These are phyloP conservation scores for Microtus pennsylvanicus DNA, from an alignment of 2,113 vertebrate genomes.

Conservation along the genomic window DNA sequence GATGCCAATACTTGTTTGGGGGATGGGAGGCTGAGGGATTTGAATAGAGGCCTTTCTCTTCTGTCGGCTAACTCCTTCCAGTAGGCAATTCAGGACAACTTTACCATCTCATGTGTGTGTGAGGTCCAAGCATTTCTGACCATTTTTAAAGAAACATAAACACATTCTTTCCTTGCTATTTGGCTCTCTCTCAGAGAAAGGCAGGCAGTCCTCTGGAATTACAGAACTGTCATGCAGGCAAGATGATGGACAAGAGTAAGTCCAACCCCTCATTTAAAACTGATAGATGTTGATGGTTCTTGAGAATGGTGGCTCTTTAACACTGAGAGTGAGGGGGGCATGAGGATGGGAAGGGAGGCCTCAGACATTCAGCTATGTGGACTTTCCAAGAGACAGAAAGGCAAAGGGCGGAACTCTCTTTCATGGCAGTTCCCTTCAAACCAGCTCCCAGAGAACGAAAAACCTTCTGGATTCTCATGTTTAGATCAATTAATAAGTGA, in stretches of 20 bases:
- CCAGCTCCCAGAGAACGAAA: neutral
- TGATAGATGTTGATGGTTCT: neutral
- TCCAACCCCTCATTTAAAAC: conserved; percentile 23
- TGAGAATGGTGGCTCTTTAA: neutral
- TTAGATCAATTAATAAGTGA: neutral
- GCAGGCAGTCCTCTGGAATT: conserved; percentile 28
- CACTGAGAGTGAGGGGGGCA: neutral
- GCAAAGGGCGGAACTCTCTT: neutral
- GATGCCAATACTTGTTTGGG: neutral
- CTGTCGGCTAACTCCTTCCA: conserved; percentile 2
- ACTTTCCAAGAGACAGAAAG: neutral
- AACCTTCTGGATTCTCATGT: neutral
- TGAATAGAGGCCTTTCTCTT: neutral
- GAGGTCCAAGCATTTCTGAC: neutral
- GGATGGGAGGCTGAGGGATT: neutral
- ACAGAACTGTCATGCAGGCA: conserved; percentile 27
- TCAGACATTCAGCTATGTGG: neutral
- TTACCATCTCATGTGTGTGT: neutral
- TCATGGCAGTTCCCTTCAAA: neutral
- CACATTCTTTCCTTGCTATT: conserved; percentile 17
- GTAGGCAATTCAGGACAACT: neutral
- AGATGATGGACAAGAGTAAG: neutral
- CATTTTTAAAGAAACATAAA: neutral
- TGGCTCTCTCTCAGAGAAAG: conserved; percentile 20
- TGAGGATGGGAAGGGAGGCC: neutral